A percentile compares a stretch with the other conserved stretches of the same genome.
These are phyloP conservation scores for Caenorhabditis inopinata DNA, from an alignment of 1,140 invertebrate genomes.

Conservation along the genomic window DNA sequence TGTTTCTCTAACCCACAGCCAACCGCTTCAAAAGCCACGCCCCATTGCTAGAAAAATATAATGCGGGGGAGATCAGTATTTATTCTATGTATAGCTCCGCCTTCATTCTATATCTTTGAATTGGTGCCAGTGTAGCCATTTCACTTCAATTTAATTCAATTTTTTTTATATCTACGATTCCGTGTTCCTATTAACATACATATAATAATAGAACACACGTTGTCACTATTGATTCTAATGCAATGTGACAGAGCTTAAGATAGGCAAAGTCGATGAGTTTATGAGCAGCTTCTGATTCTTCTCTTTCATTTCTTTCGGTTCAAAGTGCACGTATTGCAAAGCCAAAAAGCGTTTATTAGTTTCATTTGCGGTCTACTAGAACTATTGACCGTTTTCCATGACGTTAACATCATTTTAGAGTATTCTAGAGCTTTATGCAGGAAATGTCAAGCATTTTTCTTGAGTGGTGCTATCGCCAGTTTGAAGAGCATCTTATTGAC, in stretches of 20 bases:
- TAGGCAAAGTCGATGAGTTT: background rate
- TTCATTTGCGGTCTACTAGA: too few species aligned
- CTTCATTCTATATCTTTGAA: background rate
- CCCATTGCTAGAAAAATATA: conserved; percentile 5
- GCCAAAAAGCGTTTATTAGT: background rate
- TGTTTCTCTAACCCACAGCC: background rate
- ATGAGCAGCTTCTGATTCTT: background rate
- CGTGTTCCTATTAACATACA: too few species aligned
- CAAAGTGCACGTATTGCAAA: background rate
- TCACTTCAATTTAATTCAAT: background rate
- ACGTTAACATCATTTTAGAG: too few species aligned
- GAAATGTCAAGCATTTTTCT: background rate
- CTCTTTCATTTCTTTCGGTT: background rate
- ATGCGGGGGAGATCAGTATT: conserved; percentile 19
- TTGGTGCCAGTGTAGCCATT: background rate
- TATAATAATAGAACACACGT: too few species aligned
- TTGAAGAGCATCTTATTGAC: background rate
- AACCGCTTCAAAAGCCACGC: conserved; percentile 3
- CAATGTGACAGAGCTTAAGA: background rate
- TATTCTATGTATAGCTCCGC: conserved; percentile 4
- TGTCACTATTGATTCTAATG: conserved; percentile 1
- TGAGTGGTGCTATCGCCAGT: background rate
- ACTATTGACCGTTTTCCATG: too few species aligned
- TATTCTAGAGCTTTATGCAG: background rate
- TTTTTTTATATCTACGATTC: background rate